A percentile compares a stretch with the other conserved stretches of the same genome.
These are phyloP conservation scores for Onychomys torridus DNA, from an alignment of 2,797 vertebrate species.

Conservation along the genomic window DNA sequence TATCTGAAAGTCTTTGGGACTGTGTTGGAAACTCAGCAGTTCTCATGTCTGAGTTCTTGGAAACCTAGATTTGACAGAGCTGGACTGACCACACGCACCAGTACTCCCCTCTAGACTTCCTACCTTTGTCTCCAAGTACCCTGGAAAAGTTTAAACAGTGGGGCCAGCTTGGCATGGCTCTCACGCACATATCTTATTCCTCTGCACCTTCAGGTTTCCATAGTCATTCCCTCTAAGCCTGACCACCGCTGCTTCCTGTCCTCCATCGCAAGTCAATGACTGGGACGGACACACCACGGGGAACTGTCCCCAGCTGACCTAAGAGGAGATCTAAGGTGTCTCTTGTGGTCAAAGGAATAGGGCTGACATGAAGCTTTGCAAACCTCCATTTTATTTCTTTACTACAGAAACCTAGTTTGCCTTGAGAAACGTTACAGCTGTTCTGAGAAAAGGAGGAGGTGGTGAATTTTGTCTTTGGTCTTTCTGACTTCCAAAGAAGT, in stretches of 20 bases:
- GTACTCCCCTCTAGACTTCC: accelerated
- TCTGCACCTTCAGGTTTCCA: neutral
- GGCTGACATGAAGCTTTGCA: neutral
- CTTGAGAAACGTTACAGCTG: conserved; percentile 4
- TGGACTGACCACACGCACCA: neutral
- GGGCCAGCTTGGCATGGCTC: neutral
- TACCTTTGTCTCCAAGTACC: neutral
- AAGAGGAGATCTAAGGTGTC: neutral
- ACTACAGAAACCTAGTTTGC: neutral
- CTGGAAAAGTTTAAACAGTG: neutral
- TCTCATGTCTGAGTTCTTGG: neutral
- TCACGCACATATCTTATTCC: accelerated
- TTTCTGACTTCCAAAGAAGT: neutral
- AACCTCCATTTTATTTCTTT: neutral
- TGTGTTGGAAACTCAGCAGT: neutral
- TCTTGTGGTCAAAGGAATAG: neutral
- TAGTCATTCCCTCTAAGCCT: neutral
- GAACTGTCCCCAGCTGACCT: neutral
- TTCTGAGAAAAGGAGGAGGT: neutral
- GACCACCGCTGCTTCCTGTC: neutral
- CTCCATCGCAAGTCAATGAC: neutral
- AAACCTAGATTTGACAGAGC: neutral
- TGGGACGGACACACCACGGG: neutral
- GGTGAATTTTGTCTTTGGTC: neutral
- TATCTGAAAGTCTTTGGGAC: neutral